Evolutionary conservation across 2,113 vertebrate genomes (phyloP).

Genomic region (Oostethus manadensis): DNA sequence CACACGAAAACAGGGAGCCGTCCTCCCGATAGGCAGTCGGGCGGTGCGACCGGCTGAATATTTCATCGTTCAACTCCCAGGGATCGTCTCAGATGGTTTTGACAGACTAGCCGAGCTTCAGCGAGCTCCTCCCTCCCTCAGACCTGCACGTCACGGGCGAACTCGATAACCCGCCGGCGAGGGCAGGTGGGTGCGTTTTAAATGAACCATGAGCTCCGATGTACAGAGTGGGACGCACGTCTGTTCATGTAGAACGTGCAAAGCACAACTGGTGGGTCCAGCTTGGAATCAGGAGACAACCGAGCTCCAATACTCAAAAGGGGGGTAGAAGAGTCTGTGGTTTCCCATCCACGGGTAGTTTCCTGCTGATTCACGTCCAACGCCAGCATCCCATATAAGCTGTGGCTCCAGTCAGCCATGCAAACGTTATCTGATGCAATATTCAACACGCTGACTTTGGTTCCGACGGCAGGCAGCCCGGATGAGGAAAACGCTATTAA

Average conservation of each 20-base stretch:
- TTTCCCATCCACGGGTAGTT: background rate
- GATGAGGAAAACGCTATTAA: slow-evolving; percentile 27
- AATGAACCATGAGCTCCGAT: slow-evolving; percentile 56
- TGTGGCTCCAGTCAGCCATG: slow-evolving; percentile 41
- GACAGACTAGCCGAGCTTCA: slow-evolving; percentile 13
- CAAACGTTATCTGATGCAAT: slow-evolving; percentile 59
- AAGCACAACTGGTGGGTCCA: slow-evolving; percentile 8
- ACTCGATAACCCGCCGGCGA: slow-evolving; percentile 49
- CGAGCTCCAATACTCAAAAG: background rate
- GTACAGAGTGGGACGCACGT: slow-evolving; percentile 2
- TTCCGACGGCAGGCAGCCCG: slow-evolving; percentile 11
- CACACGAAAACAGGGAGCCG: background rate
- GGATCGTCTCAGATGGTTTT: slow-evolving; percentile 14
- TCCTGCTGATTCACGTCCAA: background rate
- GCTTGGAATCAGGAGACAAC: slow-evolving; percentile 15
- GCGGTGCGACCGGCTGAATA: slow-evolving; percentile 43
- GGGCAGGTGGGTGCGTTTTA: slow-evolving; percentile 17
- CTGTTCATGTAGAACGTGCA: background rate
- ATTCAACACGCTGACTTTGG: slow-evolving; percentile 44
- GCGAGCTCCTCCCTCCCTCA: slow-evolving; percentile 29
- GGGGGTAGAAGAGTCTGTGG: too few relatives aligned
- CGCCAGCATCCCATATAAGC: background rate
- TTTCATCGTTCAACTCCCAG: slow-evolving; percentile 39
- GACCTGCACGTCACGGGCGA: slow-evolving; percentile 26
- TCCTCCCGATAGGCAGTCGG: slow-evolving; percentile 3